Evolutionary conservation across 2,797 vertebrate genomes (phyloP).

Genomic region (Toxotes lorentzi): DNA sequence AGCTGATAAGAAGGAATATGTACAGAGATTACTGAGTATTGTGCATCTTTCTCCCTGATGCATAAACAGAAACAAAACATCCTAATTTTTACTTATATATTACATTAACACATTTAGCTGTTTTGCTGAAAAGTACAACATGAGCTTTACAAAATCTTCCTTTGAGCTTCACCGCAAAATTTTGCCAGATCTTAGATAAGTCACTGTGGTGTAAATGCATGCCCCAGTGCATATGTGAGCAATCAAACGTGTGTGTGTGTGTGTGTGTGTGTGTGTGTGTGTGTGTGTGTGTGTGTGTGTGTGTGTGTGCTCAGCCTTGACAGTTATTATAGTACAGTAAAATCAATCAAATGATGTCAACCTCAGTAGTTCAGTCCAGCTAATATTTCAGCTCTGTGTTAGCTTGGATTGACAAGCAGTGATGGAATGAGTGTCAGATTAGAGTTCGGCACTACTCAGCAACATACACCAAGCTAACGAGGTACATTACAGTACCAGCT

Average conservation of each 20-base stretch:
- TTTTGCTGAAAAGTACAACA: neutral
- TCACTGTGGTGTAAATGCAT: conserved; percentile 17
- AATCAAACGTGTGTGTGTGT: neutral
- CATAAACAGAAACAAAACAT: neutral
- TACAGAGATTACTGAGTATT: conserved; percentile 19
- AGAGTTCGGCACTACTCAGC: conserved; percentile 2
- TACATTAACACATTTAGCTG: neutral
- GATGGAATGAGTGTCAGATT: conserved; percentile 20
- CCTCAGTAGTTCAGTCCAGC: conserved; percentile 20
- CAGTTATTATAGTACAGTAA: conserved; percentile 28
- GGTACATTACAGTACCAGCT: neutral
- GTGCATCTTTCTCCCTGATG: neutral
- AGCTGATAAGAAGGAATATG: conserved; percentile 49
- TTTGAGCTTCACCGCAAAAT: conserved; percentile 5
- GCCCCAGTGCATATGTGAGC: neutral
- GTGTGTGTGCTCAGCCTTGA: conserved; percentile 4
- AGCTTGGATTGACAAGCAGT: conserved; percentile 8
- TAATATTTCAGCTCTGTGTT: conserved; percentile 36
- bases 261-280: neutral
- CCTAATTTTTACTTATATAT: neutral
- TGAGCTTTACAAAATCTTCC: neutral
- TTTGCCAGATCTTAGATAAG: conserved; percentile 10
- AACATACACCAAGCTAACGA: neutral
- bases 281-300: neutral
- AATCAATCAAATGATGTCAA: conserved; percentile 22